Base-by-base conservation (phyloP, 1,140 invertebrate genomes). In the Heterodera schachtii region DNA sequence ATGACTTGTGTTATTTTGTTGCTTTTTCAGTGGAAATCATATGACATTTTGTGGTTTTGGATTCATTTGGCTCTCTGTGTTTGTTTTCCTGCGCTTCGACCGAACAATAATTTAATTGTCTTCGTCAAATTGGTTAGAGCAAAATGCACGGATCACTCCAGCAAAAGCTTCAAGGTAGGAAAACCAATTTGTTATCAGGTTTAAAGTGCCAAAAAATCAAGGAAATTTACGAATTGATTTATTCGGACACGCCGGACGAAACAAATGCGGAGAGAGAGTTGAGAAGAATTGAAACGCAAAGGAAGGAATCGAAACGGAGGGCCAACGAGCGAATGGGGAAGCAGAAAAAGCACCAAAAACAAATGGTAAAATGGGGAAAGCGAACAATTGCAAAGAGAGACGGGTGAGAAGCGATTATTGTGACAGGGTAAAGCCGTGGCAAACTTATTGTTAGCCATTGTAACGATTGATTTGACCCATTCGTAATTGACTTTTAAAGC, bases 21-120 rank as follows among this genome's bases (percentile, higher is more conserved):
- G 0, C 57, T 19, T 19, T 11, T 64, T 64, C 57, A 64, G 64
- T 84, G 83, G 83, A 84, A 84, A 64, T 77, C 79, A 6, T 84
- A 84, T 64, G 83, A 84, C 79, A 44, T 84, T 71, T 74, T 84
- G 41, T 84, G 83, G 83, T 84, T 84, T 71, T 84, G 83, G 83
- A 78, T 66, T 46, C 83, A 84, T 76, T 84, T 84, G 73, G 6
- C 78, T 13, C 73, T 84, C n/a, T 84, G 83, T 73, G 71, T 79
- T 77, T 84, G 83, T 43, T 82, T 84, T 44, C 79, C 79, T n/a
- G 47, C 80, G 21, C 73, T 84, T 21, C 49, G 83, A 67, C 74
- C 79, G 9, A 84, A 86, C 52, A 84, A 84, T 74, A 82, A 82
- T 73, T 79, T 84, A n/a, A 21, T 84, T 44, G 83, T 84, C 19